Base-by-base conservation (phyloP, 2,888 invertebrate species). In the Ophraella communa region DNA sequence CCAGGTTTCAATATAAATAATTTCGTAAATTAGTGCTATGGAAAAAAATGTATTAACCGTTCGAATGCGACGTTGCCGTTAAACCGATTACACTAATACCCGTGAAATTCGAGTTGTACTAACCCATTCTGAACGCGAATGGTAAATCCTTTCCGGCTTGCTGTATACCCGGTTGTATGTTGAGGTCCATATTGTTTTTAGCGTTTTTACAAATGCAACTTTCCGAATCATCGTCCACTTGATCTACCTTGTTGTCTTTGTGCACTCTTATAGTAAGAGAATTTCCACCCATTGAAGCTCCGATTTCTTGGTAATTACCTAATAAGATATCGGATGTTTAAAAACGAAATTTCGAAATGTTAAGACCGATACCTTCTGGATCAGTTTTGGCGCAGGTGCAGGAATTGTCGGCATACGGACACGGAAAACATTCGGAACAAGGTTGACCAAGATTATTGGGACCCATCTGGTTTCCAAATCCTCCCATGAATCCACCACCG, bases 201-300 rank as follows among this genome's bases (percentile, higher is more conserved):
- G 62, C 64, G 4, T 54, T 59, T 20, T 42, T n/a, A 44, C 72
- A 72, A 10, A 65, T 59, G 33, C 73, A 71, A 21, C 55, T 59
- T 24, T 24, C 45, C 1, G 53, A 18, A 23, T 53, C 57, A n/a
- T 66, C 66, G 30, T 64, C 84, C 81, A 77, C 74, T 79, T 83
- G 18, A 80, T 83, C 51, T 79, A 83, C 72, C 81, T 85, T 71
- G 69, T 86, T 81, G 79, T 88, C 80, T 82, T 89, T 78, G 81
- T 85, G 88, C 21, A 89, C 87, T 18, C 88, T 82, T 60, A 90
- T 89, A 68, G 87, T 88, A 14, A 90, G 81, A 73, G 88, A 87
- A 74, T 89, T 89, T 42, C 87, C 88, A 54, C 88, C 86, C 82
- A 89, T 87, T 33, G 85, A 84, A 1, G 89, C 89, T 0, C 87